Base-by-base conservation (phyloP, 2,888 invertebrate genomes). In the Hirtodrosophila histrioides region DNA sequence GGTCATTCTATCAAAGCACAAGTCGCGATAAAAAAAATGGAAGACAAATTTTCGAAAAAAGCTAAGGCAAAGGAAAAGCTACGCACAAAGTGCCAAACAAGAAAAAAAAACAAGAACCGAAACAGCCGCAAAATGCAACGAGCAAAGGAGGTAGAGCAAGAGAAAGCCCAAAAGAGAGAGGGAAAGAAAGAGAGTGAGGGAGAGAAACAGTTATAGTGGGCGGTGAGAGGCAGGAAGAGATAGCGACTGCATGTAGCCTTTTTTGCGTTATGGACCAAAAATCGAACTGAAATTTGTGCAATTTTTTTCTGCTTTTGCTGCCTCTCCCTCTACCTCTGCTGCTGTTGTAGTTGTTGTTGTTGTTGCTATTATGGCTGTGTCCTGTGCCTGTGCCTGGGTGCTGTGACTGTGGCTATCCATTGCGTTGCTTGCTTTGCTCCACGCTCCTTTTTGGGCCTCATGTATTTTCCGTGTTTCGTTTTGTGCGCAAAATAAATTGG, bases 401-500 rank as follows among this genome's bases (percentile, higher is more conserved):
- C 56, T 61, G 36, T 46, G 69, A 65, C 60, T 61, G 51, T 58
- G 64, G 63, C 55, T 56, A 58, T 67, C 76, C 68, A 77, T 63
- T 61, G 74, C 60, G 40, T 49, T 51, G 60, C 44, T 50, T 67
- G 43, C 31, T 23, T 53, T 55, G n/a, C 62, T 54, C 45, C 50
- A 56, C 73, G 69, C 64, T 65, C 54, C 46, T 62, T 76, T 69
- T 69, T 69, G 68, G 63, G 64, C 73, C 70, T 80, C 82, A 86
- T 85, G 85, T 87, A 88, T 85, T 88, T 88, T 88, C 80, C 84
- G 82, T 83, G 88, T 86, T 86, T 86, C 88, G 85, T 81, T 81
- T 84, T 86, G 88, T 84, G 86, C 76, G 84, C 88, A 85, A 86
- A 85, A 86, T 86, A 86, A 86, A 86, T 86, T 86, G 85, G 85